phyloP scores from a whole-genome alignment of 2,888 invertebrate species.

The Ischnus inquisitorius region DNA sequence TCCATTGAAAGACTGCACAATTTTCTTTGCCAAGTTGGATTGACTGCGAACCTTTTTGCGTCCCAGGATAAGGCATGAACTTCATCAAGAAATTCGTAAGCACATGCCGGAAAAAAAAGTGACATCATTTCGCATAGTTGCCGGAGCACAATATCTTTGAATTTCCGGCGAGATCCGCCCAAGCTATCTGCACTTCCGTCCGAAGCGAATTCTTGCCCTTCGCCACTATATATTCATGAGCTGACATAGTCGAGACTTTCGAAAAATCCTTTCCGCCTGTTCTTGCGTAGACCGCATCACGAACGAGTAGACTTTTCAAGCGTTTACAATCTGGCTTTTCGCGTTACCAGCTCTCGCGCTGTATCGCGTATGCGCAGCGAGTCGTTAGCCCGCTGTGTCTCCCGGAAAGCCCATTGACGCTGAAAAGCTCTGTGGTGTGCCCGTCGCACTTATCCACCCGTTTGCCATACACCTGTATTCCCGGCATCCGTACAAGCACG shows the following conservation, averaged over 20 bases:
- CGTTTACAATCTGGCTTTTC: constrained; percentile 49
- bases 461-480: not conserved
- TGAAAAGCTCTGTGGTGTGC: constrained; percentile 40
- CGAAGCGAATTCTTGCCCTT: constrained; percentile 20
- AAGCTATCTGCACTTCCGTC: constrained; percentile 10
- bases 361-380: constrained; percentile 5
- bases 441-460: constrained; percentile 21
- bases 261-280: constrained; percentile 32
- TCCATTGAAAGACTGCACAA: no score
- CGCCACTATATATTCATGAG: constrained; percentile 60
- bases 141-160: not conserved
- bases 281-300: constrained; percentile 10
- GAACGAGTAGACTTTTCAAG: constrained; percentile 24
- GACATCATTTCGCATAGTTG: not conserved
- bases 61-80: no score
- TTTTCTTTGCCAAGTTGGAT: no score
- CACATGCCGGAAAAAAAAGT: no score
- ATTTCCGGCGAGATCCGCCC: constrained; percentile 7
- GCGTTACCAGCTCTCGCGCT: constrained; percentile 9
- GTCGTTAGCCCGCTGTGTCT: not conserved
- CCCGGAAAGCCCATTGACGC: constrained; percentile 33
- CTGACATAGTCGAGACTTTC: constrained; percentile 43
- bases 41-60: no score
- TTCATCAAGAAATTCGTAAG: not conserved
- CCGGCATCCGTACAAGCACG: constrained; percentile 24